Percentiles rank a stretch among this genome's conserved stretches.
These are phyloP conservation scores for Herpailurus yagouaroundi DNA, from an alignment of 2,113 vertebrate species.

Conservation along the genomic window DNA sequence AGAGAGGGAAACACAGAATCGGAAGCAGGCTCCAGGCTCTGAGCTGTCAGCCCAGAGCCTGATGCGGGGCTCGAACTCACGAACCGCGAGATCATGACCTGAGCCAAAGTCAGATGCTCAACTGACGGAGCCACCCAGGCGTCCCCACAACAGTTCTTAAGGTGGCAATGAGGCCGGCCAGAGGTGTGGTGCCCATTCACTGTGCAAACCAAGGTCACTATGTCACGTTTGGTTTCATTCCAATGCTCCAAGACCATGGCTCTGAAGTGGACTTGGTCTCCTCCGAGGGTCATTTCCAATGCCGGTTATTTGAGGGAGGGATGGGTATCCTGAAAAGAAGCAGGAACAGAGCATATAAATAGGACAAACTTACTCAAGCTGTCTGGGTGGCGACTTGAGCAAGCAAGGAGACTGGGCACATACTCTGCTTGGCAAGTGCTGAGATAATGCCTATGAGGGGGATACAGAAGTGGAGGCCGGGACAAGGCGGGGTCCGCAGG, in stretches of 20 bases:
- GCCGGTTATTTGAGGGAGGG: background rate
- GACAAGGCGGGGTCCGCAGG: background rate
- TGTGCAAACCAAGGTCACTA: background rate
- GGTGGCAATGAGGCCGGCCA: background rate
- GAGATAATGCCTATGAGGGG: accelerated
- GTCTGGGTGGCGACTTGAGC: background rate
- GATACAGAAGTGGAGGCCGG: background rate
- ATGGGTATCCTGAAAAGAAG: background rate
- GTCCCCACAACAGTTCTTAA: background rate
- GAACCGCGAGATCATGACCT: too few species aligned
- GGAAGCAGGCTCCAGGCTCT: too few species aligned
- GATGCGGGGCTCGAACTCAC: accelerated
- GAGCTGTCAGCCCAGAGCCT: too few species aligned
- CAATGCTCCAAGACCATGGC: background rate
- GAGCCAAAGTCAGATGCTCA: too few species aligned
- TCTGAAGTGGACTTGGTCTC: background rate
- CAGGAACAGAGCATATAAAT: background rate
- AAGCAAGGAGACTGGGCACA: background rate
- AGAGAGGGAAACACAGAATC: too few species aligned
- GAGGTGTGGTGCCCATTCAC: too few species aligned
- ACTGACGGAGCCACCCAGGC: too few species aligned
- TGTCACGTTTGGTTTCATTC: background rate
- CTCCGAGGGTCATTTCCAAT: background rate
- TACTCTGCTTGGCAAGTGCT: too few species aligned
- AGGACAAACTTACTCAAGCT: background rate